Evolutionary conservation across 2,113 vertebrate genomes (phyloP).

Genomic region (Pyxicephalus adspersus): DNA sequence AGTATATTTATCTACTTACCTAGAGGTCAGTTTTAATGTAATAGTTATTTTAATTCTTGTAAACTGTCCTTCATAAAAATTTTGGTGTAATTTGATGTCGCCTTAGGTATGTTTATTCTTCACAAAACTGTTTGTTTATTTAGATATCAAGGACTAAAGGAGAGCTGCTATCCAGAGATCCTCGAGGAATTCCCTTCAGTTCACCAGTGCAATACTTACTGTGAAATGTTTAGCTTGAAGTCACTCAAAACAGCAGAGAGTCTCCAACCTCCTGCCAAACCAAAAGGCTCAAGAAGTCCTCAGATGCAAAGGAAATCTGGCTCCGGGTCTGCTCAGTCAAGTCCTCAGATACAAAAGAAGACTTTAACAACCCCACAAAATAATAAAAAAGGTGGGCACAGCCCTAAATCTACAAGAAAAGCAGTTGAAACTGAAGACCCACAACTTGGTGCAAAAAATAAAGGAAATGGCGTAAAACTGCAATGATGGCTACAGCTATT

Average conservation of each 20-base stretch:
- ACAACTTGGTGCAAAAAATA: slow-evolving; percentile 63
- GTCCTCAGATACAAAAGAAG: slow-evolving; percentile 89
- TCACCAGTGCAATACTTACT: slow-evolving; percentile 91
- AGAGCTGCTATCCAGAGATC: slow-evolving; percentile 78
- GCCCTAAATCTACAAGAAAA: slow-evolving; percentile 79
- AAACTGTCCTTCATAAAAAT: too few relatives aligned
- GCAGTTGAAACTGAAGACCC: slow-evolving; percentile 66
- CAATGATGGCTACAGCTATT: slow-evolving; percentile 13
- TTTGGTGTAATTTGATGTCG: too few relatives aligned
- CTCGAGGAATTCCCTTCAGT: slow-evolving; percentile 82
- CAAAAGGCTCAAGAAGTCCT: slow-evolving; percentile 89
- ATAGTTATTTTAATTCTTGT: too few relatives aligned
- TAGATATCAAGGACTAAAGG: slow-evolving; percentile 94
- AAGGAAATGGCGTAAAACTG: slow-evolving; percentile 45
- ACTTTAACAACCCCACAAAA: slow-evolving; percentile 80
- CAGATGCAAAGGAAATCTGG: slow-evolving; percentile 77
- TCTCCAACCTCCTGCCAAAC: slow-evolving; percentile 73
- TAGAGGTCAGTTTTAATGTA: too few relatives aligned
- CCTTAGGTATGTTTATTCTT: neutral
- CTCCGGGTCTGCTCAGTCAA: slow-evolving; percentile 71
- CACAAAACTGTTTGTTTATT: slow-evolving; percentile 42
- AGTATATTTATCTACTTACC: too few relatives aligned
- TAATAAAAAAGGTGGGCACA: slow-evolving; percentile 73
- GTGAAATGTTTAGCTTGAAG: slow-evolving; percentile 82
- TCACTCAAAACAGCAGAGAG: slow-evolving; percentile 77